Evolutionary conservation across 2,113 vertebrate genomes (phyloP), one percentile per base, ranked within the genome.

Genomic region (Equus quagga): DNA sequence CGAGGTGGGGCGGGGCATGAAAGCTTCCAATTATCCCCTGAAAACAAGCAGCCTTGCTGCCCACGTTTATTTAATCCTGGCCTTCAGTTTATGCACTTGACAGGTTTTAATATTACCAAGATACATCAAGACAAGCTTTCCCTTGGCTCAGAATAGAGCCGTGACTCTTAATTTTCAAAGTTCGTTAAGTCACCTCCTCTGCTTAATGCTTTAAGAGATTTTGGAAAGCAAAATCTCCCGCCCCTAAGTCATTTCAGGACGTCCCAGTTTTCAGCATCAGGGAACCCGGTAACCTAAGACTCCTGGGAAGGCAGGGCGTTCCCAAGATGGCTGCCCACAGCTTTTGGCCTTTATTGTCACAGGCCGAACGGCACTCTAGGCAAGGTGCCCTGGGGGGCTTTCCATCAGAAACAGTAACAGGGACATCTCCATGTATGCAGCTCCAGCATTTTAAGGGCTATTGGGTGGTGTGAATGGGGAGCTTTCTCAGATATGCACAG

Each of bases 291-390:
- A 14, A 33, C 49, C 8, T 64, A 54, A 72, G 62, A 19, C 31
- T 83, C 26, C 65, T 14, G 44, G 76, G 62, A 88, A 70, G 12
- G 31, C 8, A 36, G 8, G 58, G 28, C 0, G 2, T 67, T 33
- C 10, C 18, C 26, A 41, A 23, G 11, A 76, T 81, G 67, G 15
- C n/a, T 17, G 4, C 11, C 54, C 3, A 0, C 18, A 23, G 8
- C 31, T 0, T 0, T 7, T 3, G 2, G 36, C 33, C 13, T 69
- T 67, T 18, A 23, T 5, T 26, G 19, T 54, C 1, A 3, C 0
- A 54, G 36, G 19, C 4, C 9, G 4, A 3, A 1, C 2, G 9
- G 49, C 31, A 15, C 23, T 51, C 36, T 4, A 23, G 65, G 15
- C 1, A 1, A 31, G 15, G 15, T 31, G 67, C 8, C 19, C 1